These are phyloP conservation scores for Campoletis sonorensis DNA, from an alignment of 1,140 invertebrate species.

Conservation along the genomic window DNA sequence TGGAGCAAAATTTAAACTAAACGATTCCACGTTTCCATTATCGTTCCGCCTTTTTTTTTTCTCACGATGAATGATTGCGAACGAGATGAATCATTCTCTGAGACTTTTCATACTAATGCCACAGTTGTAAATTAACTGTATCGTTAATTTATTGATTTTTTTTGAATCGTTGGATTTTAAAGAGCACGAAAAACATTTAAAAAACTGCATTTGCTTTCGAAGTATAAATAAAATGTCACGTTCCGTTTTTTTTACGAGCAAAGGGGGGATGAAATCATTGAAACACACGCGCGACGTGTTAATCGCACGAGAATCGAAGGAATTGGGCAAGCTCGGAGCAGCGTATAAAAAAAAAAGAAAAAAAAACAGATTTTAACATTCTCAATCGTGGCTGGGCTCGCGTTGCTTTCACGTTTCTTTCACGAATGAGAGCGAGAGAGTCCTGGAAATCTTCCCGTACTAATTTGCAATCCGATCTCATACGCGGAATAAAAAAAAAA, in stretches of 20 bases:
- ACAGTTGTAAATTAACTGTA: too few species aligned
- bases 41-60: not conserved
- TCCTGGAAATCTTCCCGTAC: conserved; percentile 15
- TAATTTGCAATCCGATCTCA: conserved; percentile 29
- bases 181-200: too few species aligned
- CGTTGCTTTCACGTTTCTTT: conserved; percentile 27
- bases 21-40: not conserved
- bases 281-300: not conserved
- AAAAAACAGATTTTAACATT: conserved; percentile 8
- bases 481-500: conserved; percentile 11
- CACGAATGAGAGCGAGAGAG: conserved; percentile 22
- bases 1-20: too few species aligned
- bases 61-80: too few species aligned
- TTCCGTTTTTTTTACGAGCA: too few species aligned
- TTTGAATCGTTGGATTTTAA: too few species aligned
- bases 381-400: not conserved
- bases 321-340: not conserved
- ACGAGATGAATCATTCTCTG: too few species aligned
- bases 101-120: too few species aligned
- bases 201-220: too few species aligned
- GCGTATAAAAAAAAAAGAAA: not conserved
- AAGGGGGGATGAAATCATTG: not conserved
- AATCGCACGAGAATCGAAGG: not conserved
- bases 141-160: too few species aligned
- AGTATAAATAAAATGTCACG: too few species aligned